Conservation (phyloP, 2,888 invertebrate genomes). For the Melanostoma scalare region DNA sequence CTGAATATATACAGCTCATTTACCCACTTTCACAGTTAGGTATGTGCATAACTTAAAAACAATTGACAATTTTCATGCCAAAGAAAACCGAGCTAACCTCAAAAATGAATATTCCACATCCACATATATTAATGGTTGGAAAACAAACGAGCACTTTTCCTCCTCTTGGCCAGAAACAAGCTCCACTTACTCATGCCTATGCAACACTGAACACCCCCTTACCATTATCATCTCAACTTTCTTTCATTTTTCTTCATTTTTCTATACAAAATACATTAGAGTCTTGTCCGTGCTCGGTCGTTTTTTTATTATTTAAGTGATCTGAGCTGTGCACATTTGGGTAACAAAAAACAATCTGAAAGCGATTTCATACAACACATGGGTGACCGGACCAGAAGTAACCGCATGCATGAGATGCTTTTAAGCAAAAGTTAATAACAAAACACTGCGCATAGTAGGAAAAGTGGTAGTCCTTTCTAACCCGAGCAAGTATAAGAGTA, state of each 20-base stretch:
- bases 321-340: slow-evolving; percentile 27
- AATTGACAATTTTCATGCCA: slow-evolving; percentile 50
- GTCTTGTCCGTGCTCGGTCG: slow-evolving; percentile 27
- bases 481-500: slow-evolving; percentile 41
- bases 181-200: background rate
- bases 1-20: background rate
- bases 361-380: slow-evolving; percentile 30
- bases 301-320: slow-evolving; percentile 58
- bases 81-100: slow-evolving; percentile 24
- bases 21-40: too few species aligned
- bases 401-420: slow-evolving; percentile 70
- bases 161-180: background rate
- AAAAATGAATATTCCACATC: slow-evolving; percentile 44
- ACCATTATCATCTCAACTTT: slow-evolving; percentile 5
- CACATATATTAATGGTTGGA: slow-evolving; percentile 34
- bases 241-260: slow-evolving; percentile 1
- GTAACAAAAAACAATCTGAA: slow-evolving; percentile 23
- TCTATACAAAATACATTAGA: slow-evolving; percentile 8
- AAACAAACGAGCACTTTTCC: slow-evolving; percentile 47
- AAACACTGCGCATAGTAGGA: slow-evolving; percentile 21
- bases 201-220: background rate
- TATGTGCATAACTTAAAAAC: slow-evolving; percentile 40
- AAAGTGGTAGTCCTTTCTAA: slow-evolving; percentile 18
- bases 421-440: slow-evolving; percentile 66
- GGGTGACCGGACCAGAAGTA: slow-evolving; percentile 64